Percentiles rank a stretch among this genome's conserved stretches.
These are phyloP conservation scores for Monoplex corrugatus DNA, from an alignment of 2,888 invertebrate species.

Conservation along the genomic window DNA sequence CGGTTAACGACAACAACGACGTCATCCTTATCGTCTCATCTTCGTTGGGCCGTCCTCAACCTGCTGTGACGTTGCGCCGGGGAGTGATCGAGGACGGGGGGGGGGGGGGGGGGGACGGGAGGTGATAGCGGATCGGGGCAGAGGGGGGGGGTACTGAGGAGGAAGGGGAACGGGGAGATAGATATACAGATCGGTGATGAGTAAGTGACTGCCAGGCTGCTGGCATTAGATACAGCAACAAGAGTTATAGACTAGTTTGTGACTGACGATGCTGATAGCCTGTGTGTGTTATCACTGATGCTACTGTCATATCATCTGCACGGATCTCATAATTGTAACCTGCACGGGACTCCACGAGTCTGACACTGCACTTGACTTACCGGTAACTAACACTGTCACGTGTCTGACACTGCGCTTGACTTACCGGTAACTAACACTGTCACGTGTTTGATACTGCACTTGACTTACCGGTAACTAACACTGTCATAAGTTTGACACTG, in stretches of 20 bases:
- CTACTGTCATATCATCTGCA: conserved; percentile 12
- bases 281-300: neutral
- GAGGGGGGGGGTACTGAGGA: neutral
- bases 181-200: neutral
- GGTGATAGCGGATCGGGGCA: neutral
- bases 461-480: too few relatives aligned
- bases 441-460: too few relatives aligned
- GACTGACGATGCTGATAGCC: neutral
- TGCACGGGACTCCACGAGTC: too few relatives aligned
- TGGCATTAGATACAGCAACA: too few relatives aligned
- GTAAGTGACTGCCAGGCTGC: too few relatives aligned
- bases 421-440: too few relatives aligned
- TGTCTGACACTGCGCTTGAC: too few relatives aligned
- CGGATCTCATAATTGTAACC: too few relatives aligned
- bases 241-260: too few relatives aligned
- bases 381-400: too few relatives aligned
- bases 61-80: neutral
- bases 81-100: neutral
- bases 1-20: conserved; percentile 38
- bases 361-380: too few relatives aligned
- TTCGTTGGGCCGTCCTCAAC: neutral
- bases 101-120: neutral
- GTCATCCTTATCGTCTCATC: neutral
- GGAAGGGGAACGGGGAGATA: neutral
- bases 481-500: too few relatives aligned